Percentiles rank a stretch among this genome's conserved stretches.
Conservation (phyloP, 1,140 invertebrate species). For the Brachionus rotundiformis region DNA sequence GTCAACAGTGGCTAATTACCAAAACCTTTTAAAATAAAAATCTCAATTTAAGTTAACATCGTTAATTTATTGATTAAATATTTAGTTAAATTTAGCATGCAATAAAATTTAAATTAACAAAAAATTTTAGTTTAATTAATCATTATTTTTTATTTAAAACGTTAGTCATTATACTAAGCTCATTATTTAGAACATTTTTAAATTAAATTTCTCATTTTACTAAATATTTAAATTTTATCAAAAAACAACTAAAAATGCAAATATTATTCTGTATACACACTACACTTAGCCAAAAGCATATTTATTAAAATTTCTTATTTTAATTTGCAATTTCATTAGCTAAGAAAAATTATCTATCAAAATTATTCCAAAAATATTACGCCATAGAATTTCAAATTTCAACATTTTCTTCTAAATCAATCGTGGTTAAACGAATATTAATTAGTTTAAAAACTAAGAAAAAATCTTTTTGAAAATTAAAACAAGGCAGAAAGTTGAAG, state of each 20-base stretch:
- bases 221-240: neutral
- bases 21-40: too few relatives aligned
- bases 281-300: neutral
- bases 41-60: too few relatives aligned
- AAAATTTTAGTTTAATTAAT: too few relatives aligned
- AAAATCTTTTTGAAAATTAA: neutral
- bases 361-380: slow-evolving; percentile 4
- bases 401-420: neutral
- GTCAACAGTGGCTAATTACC: too few relatives aligned
- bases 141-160: neutral
- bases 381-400: neutral
- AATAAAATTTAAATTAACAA: too few relatives aligned
- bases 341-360: neutral
- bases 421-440: neutral
- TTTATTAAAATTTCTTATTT: neutral
- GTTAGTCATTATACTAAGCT: neutral
- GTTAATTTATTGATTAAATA: too few relatives aligned
- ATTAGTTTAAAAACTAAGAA: neutral
- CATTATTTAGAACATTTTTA: neutral
- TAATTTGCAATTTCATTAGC: neutral
- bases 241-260: neutral
- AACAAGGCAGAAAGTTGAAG: neutral
- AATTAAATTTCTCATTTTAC: slow-evolving; percentile 12
- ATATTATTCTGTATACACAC: neutral
- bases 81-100: too few relatives aligned